phyloP scores from a whole-genome alignment of 2,888 invertebrate genomes.

The Oxystoma pomonae region DNA sequence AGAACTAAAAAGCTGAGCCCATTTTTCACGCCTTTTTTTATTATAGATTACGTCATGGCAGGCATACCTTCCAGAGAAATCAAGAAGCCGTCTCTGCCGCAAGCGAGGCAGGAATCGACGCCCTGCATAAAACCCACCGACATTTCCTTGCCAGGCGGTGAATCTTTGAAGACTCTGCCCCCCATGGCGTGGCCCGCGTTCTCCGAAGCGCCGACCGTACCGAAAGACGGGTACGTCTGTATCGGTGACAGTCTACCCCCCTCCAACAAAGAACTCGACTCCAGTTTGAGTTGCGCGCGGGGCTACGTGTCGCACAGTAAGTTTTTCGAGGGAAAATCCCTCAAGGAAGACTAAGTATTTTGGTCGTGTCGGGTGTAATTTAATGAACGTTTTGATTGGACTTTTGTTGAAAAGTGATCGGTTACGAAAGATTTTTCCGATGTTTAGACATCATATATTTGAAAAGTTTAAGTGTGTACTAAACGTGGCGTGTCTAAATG shows the following conservation, averaged over 20 bases:
- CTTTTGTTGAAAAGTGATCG: too few species aligned
- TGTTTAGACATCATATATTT: too few species aligned
- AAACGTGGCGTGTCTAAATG: too few species aligned
- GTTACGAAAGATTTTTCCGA: too few species aligned
- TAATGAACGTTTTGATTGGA: too few species aligned
- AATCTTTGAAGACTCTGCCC: slow-evolving; percentile 18
- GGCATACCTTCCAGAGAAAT: slow-evolving; percentile 32
- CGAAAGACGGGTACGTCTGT: slow-evolving; percentile 34
- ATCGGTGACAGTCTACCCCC: slow-evolving; percentile 33
- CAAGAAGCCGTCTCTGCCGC: slow-evolving; percentile 13
- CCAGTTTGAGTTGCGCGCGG: slow-evolving; percentile 18
- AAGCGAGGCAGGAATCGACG: slow-evolving; percentile 24
- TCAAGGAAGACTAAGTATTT: slow-evolving; percentile 39
- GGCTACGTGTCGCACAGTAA: slow-evolving; percentile 41
- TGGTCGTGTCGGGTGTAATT: too few species aligned
- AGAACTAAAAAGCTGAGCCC: too few species aligned
- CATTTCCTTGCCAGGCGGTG: slow-evolving; percentile 29
- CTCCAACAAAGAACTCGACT: slow-evolving; percentile 20
- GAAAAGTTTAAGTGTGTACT: too few species aligned
- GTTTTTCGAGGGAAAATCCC: slow-evolving; percentile 38
- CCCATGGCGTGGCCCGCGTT: slow-evolving; percentile 29
- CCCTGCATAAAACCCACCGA: slow-evolving; percentile 32
- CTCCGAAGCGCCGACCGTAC: slow-evolving; percentile 18
- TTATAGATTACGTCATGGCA: slow-evolving; percentile 38
- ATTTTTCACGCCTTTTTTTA: too few species aligned